Base-by-base conservation (phyloP, 2,888 invertebrate species). In the Tribolium freemani region DNA sequence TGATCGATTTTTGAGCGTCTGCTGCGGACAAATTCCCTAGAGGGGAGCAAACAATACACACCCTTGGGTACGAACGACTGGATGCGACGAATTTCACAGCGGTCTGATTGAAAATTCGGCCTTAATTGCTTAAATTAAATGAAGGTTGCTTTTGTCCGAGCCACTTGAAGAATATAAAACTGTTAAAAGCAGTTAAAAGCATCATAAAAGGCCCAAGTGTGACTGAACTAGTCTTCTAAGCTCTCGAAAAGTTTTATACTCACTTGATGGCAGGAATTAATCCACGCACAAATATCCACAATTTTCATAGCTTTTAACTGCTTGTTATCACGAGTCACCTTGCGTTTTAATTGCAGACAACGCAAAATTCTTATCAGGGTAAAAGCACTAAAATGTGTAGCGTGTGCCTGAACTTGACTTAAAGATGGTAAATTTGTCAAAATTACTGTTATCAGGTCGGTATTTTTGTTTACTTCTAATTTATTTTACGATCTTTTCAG, bases 21-120 rank as follows among this genome's bases (percentile, higher is more conserved):
- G 30, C 54, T 26, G 9, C 30, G 26, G 48, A 60, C 60, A 44
- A 60, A 60, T 46, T 46, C 20, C 16, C 16, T 2, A 38, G 58
- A 60, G 60, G 60, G 60, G 26, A 21, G n/a, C 5, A 58, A 26
- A 60, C 60, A 60, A 60, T 60, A 21, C 54, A 54, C 54, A 60
- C 60, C 60, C 60, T 48, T n/a, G 8, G 4, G 26, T 26, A 1
- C 16, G 16, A 1, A 1, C 16, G 16, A 1, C 16, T 16, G 16
- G 16, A 16, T 1, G 16, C 16, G 16, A 16, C 16, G 31, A 1
- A 9, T 31, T 31, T 31, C 38, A 38, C n/a, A 9, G 8, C 38
- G 3, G 9, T 38, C 6, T 26, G 5, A 5, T 26, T 26, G 26
- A 26, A 5, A 26, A 3, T 26, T 26, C 16, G 16, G 16, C 16